These are phyloP conservation scores for Macaria liturata DNA, from an alignment of 2,888 invertebrate genomes.

Conservation along the genomic window DNA sequence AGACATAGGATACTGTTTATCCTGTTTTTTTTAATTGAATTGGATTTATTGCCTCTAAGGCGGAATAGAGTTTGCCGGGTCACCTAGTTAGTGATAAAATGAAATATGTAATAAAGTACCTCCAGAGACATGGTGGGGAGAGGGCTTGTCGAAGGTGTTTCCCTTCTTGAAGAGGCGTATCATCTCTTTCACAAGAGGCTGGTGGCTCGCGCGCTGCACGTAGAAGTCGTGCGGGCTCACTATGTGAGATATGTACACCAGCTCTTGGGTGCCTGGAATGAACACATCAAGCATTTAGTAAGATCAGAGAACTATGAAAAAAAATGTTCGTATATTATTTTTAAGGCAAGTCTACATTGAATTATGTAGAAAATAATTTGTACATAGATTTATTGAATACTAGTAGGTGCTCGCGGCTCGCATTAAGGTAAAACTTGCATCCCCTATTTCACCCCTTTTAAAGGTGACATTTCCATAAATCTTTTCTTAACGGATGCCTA, in stretches of 20 bases:
- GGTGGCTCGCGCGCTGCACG: conserved; percentile 75
- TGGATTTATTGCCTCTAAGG: too few species aligned
- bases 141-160: conserved; percentile 56
- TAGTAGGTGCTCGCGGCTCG: too few species aligned
- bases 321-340: background rate
- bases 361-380: background rate
- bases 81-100: too few species aligned
- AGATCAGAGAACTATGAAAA: too few species aligned
- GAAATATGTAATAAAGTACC: conserved; percentile 43
- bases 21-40: too few species aligned
- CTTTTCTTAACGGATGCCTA: too few species aligned
- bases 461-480: too few species aligned
- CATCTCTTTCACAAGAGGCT: conserved; percentile 62
- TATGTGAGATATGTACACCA: conserved; percentile 83
- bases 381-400: too few species aligned
- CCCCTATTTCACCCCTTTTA: too few species aligned
- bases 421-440: too few species aligned
- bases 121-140: conserved; percentile 52
- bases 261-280: conserved; percentile 68
- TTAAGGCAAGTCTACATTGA: background rate
- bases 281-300: conserved; percentile 1
- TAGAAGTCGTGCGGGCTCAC: conserved; percentile 85
- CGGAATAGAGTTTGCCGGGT: too few species aligned
- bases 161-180: conserved; percentile 65
- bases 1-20: too few species aligned